Evolutionary conservation across 2,888 invertebrate genomes (phyloP).

Genomic region (Adelognathus sp.): DNA sequence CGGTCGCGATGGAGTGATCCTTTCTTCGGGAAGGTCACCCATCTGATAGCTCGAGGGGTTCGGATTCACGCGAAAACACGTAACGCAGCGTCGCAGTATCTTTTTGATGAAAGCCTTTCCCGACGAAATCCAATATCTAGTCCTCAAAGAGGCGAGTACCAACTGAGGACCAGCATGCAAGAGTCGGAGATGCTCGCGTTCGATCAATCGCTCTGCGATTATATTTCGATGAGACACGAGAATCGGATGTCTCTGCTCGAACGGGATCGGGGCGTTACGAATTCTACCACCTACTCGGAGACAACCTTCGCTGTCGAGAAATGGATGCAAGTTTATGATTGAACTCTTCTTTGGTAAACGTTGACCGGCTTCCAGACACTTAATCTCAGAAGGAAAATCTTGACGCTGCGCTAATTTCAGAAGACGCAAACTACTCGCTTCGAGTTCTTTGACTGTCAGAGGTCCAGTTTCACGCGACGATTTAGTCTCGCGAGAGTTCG

Average conservation of each 20-base stretch:
- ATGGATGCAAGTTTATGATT: constrained; percentile 22
- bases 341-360: background rate
- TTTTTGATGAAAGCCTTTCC: constrained; percentile 1
- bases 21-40: constrained; percentile 39
- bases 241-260: constrained; percentile 47
- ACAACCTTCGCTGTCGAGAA: constrained; percentile 39
- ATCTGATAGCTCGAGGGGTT: background rate
- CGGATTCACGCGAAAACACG: constrained; percentile 43
- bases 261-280: constrained; percentile 16
- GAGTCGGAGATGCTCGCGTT: constrained; percentile 1
- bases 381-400: background rate
- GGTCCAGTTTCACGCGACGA: background rate
- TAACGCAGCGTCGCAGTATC: constrained; percentile 13
- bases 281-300: constrained; percentile 58
- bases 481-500: background rate
- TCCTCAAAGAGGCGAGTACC: background rate
- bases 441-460: constrained; percentile 5
- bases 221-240: constrained; percentile 26
- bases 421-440: background rate
- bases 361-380: background rate
- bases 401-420: constrained; percentile 9
- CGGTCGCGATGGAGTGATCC: constrained; percentile 33
- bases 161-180: constrained; percentile 29
- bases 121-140: background rate
- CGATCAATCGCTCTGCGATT: constrained; percentile 17